Evolutionary conservation across 2,888 invertebrate species (phyloP).

Genomic region (Calliphora vomitoria): DNA sequence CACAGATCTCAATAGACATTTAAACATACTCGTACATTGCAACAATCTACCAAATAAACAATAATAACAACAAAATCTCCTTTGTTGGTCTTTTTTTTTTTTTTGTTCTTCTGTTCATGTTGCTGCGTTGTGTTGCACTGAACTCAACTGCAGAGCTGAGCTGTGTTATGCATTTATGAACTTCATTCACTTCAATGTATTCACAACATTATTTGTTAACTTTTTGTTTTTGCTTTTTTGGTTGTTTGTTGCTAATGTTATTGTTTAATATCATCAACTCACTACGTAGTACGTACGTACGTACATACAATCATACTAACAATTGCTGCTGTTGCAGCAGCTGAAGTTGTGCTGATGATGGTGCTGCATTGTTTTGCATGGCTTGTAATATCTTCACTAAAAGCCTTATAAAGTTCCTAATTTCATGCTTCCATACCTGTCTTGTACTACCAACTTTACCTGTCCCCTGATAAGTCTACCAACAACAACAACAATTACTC

Average conservation of each 20-base stretch:
- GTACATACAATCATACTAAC: not conserved
- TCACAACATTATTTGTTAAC: constrained; percentile 65
- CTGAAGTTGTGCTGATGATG: constrained; percentile 16
- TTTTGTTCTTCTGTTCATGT: not conserved
- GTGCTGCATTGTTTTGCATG: constrained; percentile 66
- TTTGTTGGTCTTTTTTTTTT: constrained; percentile 51
- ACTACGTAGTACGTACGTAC: not conserved
- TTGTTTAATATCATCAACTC: constrained; percentile 64
- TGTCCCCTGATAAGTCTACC: constrained; percentile 47
- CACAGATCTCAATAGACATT: too few species aligned
- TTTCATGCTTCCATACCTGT: constrained; percentile 72
- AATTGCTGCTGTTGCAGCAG: not conserved
- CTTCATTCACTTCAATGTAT: constrained; percentile 57
- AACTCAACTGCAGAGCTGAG: not conserved
- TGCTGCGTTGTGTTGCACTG: not conserved
- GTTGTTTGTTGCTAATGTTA: constrained; percentile 62
- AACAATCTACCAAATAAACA: constrained; percentile 44
- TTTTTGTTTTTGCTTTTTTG: constrained; percentile 2
- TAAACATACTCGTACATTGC: too few species aligned
- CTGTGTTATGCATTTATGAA: constrained; percentile 67
- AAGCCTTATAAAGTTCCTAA: constrained; percentile 72
- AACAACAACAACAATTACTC: constrained; percentile 30
- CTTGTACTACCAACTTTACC: constrained; percentile 38
- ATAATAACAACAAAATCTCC: constrained; percentile 39
- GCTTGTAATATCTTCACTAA: constrained; percentile 76